Percentiles rank a stretch among this genome's conserved stretches.
These are phyloP conservation scores for Bombycilla garrulus DNA, from an alignment of 2,113 vertebrate genomes.

Conservation along the genomic window DNA sequence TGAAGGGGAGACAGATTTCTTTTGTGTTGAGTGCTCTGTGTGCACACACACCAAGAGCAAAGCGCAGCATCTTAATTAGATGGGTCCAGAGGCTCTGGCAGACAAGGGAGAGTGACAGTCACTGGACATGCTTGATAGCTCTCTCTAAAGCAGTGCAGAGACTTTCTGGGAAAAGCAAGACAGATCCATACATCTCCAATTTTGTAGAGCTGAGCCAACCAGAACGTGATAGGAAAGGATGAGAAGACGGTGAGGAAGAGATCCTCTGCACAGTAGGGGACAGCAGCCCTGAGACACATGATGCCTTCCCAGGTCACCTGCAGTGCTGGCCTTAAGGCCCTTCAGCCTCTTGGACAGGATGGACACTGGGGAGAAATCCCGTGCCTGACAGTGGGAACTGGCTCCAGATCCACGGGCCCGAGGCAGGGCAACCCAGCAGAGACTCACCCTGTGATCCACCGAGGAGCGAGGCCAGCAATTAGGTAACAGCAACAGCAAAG, in stretches of 20 bases:
- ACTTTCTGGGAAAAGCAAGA: slow-evolving; percentile 20
- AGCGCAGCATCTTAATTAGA: slow-evolving; percentile 57
- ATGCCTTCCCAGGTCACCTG: not conserved
- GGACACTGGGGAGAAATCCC: not conserved
- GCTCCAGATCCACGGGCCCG: accelerated
- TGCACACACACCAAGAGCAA: slow-evolving; percentile 29
- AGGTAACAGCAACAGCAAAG: not conserved
- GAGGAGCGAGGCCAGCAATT: not conserved
- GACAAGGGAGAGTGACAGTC: slow-evolving; percentile 34
- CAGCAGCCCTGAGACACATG: not conserved
- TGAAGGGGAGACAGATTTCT: slow-evolving; percentile 49
- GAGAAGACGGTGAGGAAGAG: not conserved
- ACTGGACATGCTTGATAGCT: slow-evolving; percentile 56
- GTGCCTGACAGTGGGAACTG: not conserved
- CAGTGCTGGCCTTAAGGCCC: not conserved
- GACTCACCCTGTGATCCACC: not conserved
- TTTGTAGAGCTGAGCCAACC: not conserved
- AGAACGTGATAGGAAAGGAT: not conserved
- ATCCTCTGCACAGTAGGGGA: not conserved
- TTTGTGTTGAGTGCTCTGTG: slow-evolving; percentile 27
- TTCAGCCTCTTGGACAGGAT: not conserved
- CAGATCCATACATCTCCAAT: slow-evolving; percentile 21
- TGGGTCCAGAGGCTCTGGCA: slow-evolving; percentile 35
- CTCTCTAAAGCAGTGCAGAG: slow-evolving; percentile 4
- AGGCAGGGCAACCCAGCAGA: not conserved